Evolutionary conservation across 2,888 invertebrate species (phyloP), one percentile per base, ranked within the genome.

Genomic region (Drosophila engyochracea): DNA sequence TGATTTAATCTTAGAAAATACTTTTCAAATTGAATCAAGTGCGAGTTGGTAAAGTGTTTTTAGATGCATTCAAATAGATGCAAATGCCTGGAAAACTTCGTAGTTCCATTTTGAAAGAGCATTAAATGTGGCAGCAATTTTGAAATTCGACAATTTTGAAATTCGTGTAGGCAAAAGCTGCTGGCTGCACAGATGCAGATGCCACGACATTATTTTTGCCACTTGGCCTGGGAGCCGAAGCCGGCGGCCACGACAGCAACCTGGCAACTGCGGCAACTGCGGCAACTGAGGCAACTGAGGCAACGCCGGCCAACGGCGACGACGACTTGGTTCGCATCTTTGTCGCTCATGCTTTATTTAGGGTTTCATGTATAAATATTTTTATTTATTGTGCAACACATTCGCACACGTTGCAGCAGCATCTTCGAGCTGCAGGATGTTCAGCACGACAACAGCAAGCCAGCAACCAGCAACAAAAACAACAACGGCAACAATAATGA

Each of bases 331-430:
- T 78, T 86, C 85, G 90, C 90, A 89, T 85, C 86, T 87, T 90
- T 88, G 88, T 90, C 90, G 90, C 90, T 90, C 85, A 89, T 85
- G 85, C 86, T 87, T 87, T 90, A 90, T 90, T 87, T 87, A 87
- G 83, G 90, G 90, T 88, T 90, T 89, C 90, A 90, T 88, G 87
- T 88, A 85, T 90, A 88, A 88, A 88, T 90, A 88, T 88, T 88
- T 88, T 88, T 88, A 88, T 88, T 88, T 90, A 89, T 88, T 88
- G 90, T 90, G 89, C 90, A 88, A 88, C 90, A 88, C 87, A 88
- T 88, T 90, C 87, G 86, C 89, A 85, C 85, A 89, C 86, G 85
- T 89, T 89, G 85, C 82, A 70, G 66, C 70, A 31, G 41, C 58
- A 49, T 30, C 58, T 51, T 60, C 61, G 51, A 60, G 69, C 79